Conservation (phyloP, 1,140 invertebrate species). For the Drosophila novamexicana region DNA sequence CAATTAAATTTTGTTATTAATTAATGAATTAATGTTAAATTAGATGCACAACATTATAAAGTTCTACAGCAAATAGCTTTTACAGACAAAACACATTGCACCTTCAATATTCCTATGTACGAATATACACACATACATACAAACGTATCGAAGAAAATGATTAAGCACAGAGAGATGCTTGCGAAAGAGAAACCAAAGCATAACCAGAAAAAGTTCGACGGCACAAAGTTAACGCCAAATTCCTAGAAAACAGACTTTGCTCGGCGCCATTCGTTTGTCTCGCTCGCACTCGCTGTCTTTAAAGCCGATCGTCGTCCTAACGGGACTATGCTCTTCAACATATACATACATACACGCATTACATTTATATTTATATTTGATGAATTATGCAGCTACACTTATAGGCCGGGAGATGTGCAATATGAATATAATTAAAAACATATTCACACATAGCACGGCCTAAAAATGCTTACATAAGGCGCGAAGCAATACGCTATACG, state of each 20-base stretch:
- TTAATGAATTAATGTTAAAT: no score
- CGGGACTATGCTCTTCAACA: constrained; percentile 31
- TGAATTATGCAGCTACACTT: constrained; percentile 38
- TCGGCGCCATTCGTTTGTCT: constrained; percentile 11
- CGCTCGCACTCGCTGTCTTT: constrained; percentile 16
- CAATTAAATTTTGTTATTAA: no score
- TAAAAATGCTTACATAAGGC: constrained; percentile 28
- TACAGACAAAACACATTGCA: neutral
- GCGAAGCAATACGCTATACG: no score
- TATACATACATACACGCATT: constrained; percentile 18
- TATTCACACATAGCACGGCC: constrained; percentile 39
- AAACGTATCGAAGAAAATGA: neutral
- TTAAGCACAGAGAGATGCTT: neutral
- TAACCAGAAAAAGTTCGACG: constrained; percentile 32
- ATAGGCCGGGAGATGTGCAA: constrained; percentile 50
- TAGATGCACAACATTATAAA: no score
- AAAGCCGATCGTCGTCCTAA: constrained; percentile 33
- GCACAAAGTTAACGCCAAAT: constrained; percentile 20
- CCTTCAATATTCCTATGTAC: neutral
- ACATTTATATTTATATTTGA: constrained; percentile 7
- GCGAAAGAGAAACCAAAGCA: constrained; percentile 16
- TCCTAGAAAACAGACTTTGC: constrained; percentile 21
- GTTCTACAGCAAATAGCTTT: neutral
- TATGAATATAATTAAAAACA: constrained; percentile 28
- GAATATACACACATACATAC: constrained; percentile 1